Percentiles rank a stretch among this genome's conserved stretches.
These are phyloP conservation scores for Gopherus flavomarginatus DNA, from an alignment of 2,113 vertebrate genomes.

Conservation along the genomic window DNA sequence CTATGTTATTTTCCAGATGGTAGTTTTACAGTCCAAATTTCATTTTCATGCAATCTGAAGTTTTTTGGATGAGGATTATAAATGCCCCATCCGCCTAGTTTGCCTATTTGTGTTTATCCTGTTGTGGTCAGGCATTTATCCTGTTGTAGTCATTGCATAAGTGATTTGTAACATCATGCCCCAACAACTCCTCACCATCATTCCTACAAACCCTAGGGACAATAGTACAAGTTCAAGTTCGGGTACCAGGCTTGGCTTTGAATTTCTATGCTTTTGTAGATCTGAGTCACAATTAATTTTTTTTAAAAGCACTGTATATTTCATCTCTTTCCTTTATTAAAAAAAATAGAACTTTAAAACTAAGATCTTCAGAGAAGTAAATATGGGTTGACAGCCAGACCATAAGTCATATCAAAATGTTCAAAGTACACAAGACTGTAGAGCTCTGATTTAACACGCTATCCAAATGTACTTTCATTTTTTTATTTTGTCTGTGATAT, in stretches of 20 bases:
- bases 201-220: neutral
- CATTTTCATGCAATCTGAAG: conserved; percentile 9
- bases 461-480: neutral
- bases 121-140: neutral
- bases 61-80: conserved; percentile 31
- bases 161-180: neutral
- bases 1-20: conserved; percentile 21
- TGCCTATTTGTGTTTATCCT: neutral
- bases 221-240: neutral
- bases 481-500: neutral
- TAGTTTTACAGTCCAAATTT: neutral
- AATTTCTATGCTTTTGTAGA: neutral
- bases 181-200: neutral
- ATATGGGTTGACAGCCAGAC: neutral
- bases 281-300: neutral
- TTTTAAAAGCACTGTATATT: neutral
- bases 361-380: neutral
- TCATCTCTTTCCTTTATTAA: neutral
- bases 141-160: neutral
- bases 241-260: neutral
- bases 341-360: neutral
- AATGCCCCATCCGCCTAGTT: neutral
- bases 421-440: neutral
- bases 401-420: neutral
- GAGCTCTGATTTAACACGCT: neutral